These are phyloP conservation scores for Lutjanus campechanus DNA, from an alignment of 2,797 vertebrate species.

Conservation along the genomic window DNA sequence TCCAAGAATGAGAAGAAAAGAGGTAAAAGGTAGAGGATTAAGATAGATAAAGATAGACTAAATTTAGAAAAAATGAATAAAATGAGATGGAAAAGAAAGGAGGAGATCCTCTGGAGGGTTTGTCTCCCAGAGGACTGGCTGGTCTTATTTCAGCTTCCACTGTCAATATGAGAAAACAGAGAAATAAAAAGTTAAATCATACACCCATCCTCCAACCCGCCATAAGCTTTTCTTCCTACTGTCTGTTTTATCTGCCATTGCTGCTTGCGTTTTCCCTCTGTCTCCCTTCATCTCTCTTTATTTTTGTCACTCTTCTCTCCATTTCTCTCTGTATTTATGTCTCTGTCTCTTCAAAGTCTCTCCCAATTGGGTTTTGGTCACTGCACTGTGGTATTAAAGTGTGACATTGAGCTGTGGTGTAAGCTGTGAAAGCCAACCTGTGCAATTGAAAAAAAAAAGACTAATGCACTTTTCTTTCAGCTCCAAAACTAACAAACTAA, in stretches of 20 bases:
- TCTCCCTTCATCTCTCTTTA: constrained; percentile 21
- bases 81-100: not conserved
- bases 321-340: constrained; percentile 26
- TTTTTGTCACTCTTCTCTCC: constrained; percentile 11
- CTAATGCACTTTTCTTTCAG: not conserved
- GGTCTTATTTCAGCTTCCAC: constrained; percentile 28
- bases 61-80: not conserved
- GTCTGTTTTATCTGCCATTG: constrained; percentile 15
- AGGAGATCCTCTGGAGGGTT: constrained; percentile 25
- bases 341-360: constrained; percentile 7
- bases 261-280: not conserved
- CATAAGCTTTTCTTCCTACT: constrained; percentile 5
- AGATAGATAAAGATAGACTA: not conserved
- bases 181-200: constrained; percentile 41
- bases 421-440: constrained; percentile 10
- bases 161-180: constrained; percentile 34
- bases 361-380: constrained; percentile 27
- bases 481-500: not conserved
- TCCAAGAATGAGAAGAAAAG: not conserved
- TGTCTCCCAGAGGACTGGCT: constrained; percentile 25
- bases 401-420: constrained; percentile 16
- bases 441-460: not conserved
- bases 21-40: not conserved
- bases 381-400: constrained; percentile 48
- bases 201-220: not conserved